These are phyloP conservation scores for Reticulitermes speratus DNA, from an alignment of 1,140 invertebrate species.

Conservation along the genomic window DNA sequence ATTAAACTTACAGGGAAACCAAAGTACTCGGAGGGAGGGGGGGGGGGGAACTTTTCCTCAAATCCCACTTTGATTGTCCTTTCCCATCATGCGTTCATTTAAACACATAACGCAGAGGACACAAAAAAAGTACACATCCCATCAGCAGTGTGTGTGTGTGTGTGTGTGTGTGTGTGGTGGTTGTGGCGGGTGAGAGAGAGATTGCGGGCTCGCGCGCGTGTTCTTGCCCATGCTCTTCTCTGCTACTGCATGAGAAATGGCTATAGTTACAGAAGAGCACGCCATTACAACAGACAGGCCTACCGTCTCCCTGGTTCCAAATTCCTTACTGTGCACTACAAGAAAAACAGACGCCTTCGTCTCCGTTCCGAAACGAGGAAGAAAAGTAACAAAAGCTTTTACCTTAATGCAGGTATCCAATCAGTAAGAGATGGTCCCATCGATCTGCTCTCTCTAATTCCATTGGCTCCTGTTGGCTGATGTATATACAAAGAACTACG, in stretches of 20 bases:
- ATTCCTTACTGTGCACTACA: neutral
- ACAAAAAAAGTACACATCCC: too few species aligned
- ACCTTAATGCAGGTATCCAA: slow-evolving; percentile 27
- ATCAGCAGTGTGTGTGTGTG: too few species aligned
- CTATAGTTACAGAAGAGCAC: neutral
- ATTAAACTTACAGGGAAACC: too few species aligned
- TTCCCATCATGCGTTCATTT: too few species aligned
- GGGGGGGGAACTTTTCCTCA: too few species aligned
- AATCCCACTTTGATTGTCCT: too few species aligned
- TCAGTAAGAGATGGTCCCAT: slow-evolving; percentile 19
- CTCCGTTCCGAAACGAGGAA: neutral
- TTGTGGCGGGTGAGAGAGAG: too few species aligned
- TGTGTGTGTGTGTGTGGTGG: too few species aligned
- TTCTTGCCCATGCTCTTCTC: neutral
- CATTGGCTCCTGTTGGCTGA: neutral
- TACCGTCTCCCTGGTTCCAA: neutral
- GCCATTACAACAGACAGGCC: neutral
- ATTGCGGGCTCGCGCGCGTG: neutral
- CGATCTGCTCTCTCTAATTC: slow-evolving; percentile 14
- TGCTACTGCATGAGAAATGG: slow-evolving; percentile 19
- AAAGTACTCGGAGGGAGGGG: too few species aligned
- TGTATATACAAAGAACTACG: neutral
- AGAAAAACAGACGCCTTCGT: slow-evolving; percentile 12
- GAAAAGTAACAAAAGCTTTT: slow-evolving; percentile 27
- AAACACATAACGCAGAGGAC: too few species aligned